A percentile compares a stretch with the other conserved stretches of the same genome.
Evolutionary conservation across 2,797 vertebrate genomes (phyloP).

Genomic region (Lagocephalus sceleratus): DNA sequence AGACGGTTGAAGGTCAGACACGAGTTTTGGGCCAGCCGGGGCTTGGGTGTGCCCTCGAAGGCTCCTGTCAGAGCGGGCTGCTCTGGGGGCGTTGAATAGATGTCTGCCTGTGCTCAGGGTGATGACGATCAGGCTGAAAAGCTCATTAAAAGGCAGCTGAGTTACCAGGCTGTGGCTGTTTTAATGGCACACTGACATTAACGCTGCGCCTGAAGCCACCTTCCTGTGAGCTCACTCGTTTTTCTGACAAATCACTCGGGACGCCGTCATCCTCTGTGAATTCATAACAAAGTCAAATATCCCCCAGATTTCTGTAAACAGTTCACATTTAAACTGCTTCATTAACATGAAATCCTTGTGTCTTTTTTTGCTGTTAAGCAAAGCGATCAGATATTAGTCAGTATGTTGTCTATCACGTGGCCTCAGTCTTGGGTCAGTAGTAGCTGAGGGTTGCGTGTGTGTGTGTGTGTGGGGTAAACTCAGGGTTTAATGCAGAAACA

Average conservation of each 20-base stretch:
- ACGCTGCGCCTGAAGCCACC: constrained; percentile 2
- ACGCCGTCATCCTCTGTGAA: too few relatives aligned
- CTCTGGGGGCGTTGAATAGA: constrained; percentile 18
- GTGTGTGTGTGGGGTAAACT: not conserved
- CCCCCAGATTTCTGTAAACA: too few relatives aligned
- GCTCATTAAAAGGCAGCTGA: constrained; percentile 30
- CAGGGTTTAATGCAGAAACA: not conserved
- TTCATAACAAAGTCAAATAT: too few relatives aligned
- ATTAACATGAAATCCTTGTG: too few relatives aligned
- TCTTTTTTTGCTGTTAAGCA: too few relatives aligned
- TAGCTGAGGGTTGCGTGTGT: too few relatives aligned
- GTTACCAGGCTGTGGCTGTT: constrained; percentile 20
- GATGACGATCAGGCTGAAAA: constrained; percentile 19
- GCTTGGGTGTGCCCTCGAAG: constrained; percentile 20
- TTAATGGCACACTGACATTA: constrained; percentile 37
- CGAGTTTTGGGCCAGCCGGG: constrained; percentile 18
- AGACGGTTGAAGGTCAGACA: constrained; percentile 16
- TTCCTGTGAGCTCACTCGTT: constrained; percentile 2
- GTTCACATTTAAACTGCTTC: too few relatives aligned
- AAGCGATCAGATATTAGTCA: not conserved
- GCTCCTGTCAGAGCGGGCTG: constrained; percentile 18
- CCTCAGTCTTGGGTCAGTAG: not conserved
- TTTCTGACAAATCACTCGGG: not conserved
- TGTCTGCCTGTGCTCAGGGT: constrained; percentile 10
- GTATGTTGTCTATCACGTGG: not conserved